A percentile compares a stretch with the other conserved stretches of the same genome.
These are phyloP conservation scores for Trichopoda pennipes DNA, from an alignment of 2,888 invertebrate species.

Conservation along the genomic window DNA sequence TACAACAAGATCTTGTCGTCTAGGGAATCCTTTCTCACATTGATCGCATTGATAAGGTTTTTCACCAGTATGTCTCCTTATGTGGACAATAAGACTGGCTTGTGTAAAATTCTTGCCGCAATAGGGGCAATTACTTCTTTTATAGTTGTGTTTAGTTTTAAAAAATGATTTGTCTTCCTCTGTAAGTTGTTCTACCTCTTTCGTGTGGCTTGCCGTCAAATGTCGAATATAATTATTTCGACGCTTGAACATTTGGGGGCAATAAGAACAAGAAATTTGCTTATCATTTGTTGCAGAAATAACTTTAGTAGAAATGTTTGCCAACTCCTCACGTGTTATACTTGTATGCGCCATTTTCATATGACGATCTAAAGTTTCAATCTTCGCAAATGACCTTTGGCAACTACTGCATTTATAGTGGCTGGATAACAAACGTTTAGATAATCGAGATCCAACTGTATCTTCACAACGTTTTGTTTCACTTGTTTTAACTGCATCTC, in stretches of 20 bases:
- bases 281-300: slow-evolving; percentile 42
- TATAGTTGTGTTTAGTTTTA: slow-evolving; percentile 71
- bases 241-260: slow-evolving; percentile 82
- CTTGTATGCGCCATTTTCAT: slow-evolving; percentile 71
- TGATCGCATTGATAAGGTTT: slow-evolving; percentile 84
- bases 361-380: slow-evolving; percentile 73
- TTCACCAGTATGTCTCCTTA: slow-evolving; percentile 85
- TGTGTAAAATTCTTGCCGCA: slow-evolving; percentile 84
- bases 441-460: slow-evolving; percentile 72
- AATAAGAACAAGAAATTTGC: slow-evolving; percentile 73
- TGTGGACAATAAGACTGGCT: slow-evolving; percentile 84
- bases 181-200: slow-evolving; percentile 76
- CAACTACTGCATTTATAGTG: slow-evolving; percentile 72
- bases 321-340: slow-evolving; percentile 63
- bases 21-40: slow-evolving; percentile 84
- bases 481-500: neutral
- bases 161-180: slow-evolving; percentile 51
- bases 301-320: slow-evolving; percentile 49
- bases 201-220: slow-evolving; percentile 78
- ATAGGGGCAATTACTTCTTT: slow-evolving; percentile 82
- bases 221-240: slow-evolving; percentile 84
- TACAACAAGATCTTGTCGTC: slow-evolving; percentile 84
- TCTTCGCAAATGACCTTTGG: slow-evolving; percentile 74
- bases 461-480: slow-evolving; percentile 40
- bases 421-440: slow-evolving; percentile 53